Evolutionary conservation across 2,797 vertebrate species (phyloP), one percentile per base, ranked within the genome.

Genomic region (Lateolabrax maculatus): DNA sequence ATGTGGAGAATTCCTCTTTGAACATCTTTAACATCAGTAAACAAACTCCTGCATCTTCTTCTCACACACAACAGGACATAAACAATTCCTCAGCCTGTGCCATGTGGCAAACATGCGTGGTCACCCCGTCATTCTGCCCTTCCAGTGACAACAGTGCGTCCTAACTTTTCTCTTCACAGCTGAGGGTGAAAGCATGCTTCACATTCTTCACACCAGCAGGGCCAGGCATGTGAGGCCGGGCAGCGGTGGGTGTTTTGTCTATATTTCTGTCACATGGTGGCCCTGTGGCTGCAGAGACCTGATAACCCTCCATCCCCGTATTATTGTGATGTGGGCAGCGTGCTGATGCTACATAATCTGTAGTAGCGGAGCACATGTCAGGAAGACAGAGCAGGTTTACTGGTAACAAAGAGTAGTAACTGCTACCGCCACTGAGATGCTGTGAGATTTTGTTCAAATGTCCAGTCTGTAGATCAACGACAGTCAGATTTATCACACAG

Each of bases 161-260:
- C 81, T 61, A 61, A 83, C 57, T 60, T 76, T 80, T 83, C 86
- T 84, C 89, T 95, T 96, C 92, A 85, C 94, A 93, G 83, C 57
- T 66, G 75, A 79, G 71, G 56, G 93, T 85, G 94, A 95, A 93
- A 87, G 84, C 89, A 95, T 95, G 88, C 93, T 90, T 91, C 57
- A 79, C 92, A 95, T 95, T 95, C 91, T 92, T 94, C 93, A 93
- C 91, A 88, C 86, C 84, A 75, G 81, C 86, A 85, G 84, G 58
- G 70, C 88, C 85, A 75, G 75, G 67, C 82, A 77, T 84, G 79
- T 55, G 82, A 82, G 78, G 60, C 73, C 36, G 56, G 85, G 71
- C 79, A 79, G 75, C 51, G 7, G 81, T 83, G 88, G 79, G 68
- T 89, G 90, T 80, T 74, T 78, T 74, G 79, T 82, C 84, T 77